These are phyloP conservation scores for Subanguina moxae DNA, from an alignment of 1,140 invertebrate genomes.

Conservation along the genomic window DNA sequence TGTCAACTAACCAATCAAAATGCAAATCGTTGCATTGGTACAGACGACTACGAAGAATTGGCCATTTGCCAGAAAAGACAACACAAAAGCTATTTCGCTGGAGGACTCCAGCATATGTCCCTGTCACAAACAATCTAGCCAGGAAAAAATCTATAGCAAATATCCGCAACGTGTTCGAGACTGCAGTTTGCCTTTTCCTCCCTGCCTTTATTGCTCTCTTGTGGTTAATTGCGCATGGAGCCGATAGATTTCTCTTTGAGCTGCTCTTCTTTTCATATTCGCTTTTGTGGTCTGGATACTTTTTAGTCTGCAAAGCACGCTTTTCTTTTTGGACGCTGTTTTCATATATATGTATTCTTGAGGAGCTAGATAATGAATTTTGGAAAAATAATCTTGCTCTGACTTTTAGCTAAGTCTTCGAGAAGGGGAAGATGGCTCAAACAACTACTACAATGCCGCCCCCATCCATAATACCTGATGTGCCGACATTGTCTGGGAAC, in stretches of 20 bases:
- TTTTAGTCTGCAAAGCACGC: no score
- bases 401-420: no score
- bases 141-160: neutral
- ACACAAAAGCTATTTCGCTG: neutral
- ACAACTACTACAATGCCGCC: conserved; percentile 3
- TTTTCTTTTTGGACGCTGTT: no score
- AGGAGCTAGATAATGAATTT: no score
- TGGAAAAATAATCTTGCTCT: no score
- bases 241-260: conserved; percentile 14
- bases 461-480: neutral
- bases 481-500: neutral
- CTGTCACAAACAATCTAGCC: neutral
- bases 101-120: neutral
- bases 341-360: no score
- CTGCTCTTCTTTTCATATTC: no score
- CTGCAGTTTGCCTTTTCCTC: no score
- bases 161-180: conserved; percentile 5
- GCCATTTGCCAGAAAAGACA: neutral
- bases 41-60: conserved; percentile 3
- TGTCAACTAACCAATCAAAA: neutral
- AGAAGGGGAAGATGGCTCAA: conserved; percentile 3
- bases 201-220: no score
- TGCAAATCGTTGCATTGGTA: neutral
- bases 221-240: conserved; percentile 2
- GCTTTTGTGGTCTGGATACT: no score